Conservation (phyloP, 1,140 invertebrate species). For the Hycleus cichorii region DNA sequence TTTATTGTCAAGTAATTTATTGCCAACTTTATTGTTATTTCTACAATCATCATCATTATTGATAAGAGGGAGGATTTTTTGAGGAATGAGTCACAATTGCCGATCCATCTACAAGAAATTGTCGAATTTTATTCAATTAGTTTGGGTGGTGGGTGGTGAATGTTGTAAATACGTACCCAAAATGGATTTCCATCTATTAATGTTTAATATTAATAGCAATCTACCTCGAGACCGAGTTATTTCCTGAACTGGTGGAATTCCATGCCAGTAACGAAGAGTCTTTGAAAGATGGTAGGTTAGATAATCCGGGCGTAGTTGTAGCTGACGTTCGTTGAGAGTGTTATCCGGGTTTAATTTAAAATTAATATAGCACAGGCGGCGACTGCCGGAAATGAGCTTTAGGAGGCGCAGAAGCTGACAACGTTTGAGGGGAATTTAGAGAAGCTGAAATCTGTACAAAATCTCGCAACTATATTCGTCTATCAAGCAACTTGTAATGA, state of each 20-base stretch:
- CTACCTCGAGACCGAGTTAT: constrained; percentile 38
- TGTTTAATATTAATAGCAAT: constrained; percentile 37
- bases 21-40: too few relatives aligned
- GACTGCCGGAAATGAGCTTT: constrained; percentile 51
- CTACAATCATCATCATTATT: too few relatives aligned
- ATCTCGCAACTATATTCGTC: too few relatives aligned
- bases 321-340: constrained; percentile 36
- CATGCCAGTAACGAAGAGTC: constrained; percentile 17
- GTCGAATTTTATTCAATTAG: too few relatives aligned
- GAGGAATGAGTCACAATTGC: too few relatives aligned
- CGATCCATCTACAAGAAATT: too few relatives aligned
- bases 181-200: constrained; percentile 11
- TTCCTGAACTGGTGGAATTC: constrained; percentile 30
- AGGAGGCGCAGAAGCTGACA: constrained; percentile 28
- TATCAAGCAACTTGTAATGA: too few relatives aligned
- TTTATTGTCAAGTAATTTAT: constrained; percentile 6
- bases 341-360: constrained; percentile 55
- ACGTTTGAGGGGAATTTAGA: too few relatives aligned
- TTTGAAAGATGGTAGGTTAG: constrained; percentile 39
- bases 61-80: too few relatives aligned
- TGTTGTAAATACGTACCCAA: background rate
- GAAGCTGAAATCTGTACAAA: too few relatives aligned
- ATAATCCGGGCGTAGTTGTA: constrained; percentile 44
- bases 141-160: too few relatives aligned
- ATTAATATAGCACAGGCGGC: constrained; percentile 54